Evolutionary conservation across 2,888 invertebrate species (phyloP).

Genomic region (Azorinus chamasolen): DNA sequence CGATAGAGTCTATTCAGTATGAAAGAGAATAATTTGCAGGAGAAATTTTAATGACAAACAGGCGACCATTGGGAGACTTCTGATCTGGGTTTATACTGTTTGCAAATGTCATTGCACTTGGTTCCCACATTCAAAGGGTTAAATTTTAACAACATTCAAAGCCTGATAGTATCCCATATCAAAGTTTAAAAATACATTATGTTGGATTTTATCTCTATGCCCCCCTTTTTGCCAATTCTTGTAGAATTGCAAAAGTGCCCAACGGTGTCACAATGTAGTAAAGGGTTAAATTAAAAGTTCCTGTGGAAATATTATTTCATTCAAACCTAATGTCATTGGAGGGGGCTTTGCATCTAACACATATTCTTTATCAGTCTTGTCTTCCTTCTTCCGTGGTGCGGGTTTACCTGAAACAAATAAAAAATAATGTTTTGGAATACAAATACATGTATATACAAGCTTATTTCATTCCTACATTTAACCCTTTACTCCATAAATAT

Average conservation of each 20-base stretch:
- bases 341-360: conserved; percentile 82
- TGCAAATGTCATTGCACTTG: too few species aligned
- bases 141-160: too few species aligned
- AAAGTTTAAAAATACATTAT: too few species aligned
- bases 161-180: too few species aligned
- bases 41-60: too few species aligned
- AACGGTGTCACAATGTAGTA: neutral
- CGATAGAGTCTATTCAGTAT: too few species aligned
- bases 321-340: conserved; percentile 81
- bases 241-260: neutral
- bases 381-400: conserved; percentile 51
- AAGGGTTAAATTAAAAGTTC: conserved; percentile 2
- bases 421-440: neutral
- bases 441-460: neutral
- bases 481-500: neutral
- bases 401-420: conserved; percentile 3
- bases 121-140: too few species aligned
- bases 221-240: neutral
- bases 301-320: neutral
- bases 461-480: neutral
- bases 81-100: too few species aligned
- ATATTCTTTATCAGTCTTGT: conserved; percentile 78
- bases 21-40: too few species aligned
- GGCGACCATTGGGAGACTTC: too few species aligned
- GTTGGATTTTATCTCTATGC: too few species aligned